These are phyloP conservation scores for Panagrolaimus sp. DNA, from an alignment of 1,140 invertebrate genomes.

Conservation along the genomic window DNA sequence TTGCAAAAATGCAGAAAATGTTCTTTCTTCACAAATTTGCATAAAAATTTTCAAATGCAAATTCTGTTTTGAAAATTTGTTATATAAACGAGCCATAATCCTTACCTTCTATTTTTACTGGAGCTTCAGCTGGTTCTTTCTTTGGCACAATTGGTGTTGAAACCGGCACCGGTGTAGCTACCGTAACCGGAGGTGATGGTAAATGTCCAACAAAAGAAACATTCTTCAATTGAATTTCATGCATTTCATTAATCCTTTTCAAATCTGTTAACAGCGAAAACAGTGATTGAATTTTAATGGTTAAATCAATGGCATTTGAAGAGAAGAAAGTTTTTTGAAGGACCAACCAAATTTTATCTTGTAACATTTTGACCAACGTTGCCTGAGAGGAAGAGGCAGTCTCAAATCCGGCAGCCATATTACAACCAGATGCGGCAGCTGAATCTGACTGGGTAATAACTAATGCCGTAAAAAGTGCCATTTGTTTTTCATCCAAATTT, in stretches of 20 bases:
- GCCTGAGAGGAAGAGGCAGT: neutral
- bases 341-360: slow-evolving; percentile 20
- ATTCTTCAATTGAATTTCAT: neutral
- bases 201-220: neutral
- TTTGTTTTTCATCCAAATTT: slow-evolving; percentile 80
- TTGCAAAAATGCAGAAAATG: no score
- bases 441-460: slow-evolving; percentile 14
- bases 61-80: no score
- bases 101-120: neutral
- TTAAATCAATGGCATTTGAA: neutral
- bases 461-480: slow-evolving; percentile 67
- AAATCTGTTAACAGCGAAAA: neutral
- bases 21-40: no score
- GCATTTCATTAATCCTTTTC: slow-evolving; percentile 6
- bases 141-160: neutral
- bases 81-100: no score
- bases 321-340: slow-evolving; percentile 7
- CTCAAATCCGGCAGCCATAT: slow-evolving; percentile 15
- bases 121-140: neutral
- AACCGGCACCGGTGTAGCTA: neutral
- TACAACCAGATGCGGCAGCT: neutral
- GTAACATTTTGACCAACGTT: slow-evolving; percentile 19
- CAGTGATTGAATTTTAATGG: neutral
- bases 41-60: no score
- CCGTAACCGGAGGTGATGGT: neutral